Evolutionary conservation across 2,797 vertebrate species (phyloP).

Genomic region (Coendou prehensilis): DNA sequence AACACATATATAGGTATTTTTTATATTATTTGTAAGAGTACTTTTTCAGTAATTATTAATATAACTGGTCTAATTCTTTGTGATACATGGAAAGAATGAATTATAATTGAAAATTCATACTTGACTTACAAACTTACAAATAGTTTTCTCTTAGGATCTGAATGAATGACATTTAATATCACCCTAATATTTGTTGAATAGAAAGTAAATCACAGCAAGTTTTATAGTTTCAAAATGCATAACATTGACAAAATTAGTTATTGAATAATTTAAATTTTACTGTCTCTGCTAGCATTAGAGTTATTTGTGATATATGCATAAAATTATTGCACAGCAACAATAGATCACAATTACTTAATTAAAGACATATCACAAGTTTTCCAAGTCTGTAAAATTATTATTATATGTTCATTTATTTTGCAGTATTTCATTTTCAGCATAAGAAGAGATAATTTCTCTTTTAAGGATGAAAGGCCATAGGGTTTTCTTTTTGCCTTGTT

Average conservation of each 20-base stretch:
- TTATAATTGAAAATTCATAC: neutral
- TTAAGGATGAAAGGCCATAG: neutral
- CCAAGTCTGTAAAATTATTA: neutral
- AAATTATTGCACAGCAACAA: neutral
- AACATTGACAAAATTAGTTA: neutral
- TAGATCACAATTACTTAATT: neutral
- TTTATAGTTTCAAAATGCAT: neutral
- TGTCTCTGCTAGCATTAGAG: neutral
- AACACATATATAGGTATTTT: neutral
- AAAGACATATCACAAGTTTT: neutral
- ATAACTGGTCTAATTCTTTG: neutral
- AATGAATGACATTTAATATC: neutral
- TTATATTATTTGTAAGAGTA: neutral
- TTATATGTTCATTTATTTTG: neutral
- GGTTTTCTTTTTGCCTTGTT: neutral
- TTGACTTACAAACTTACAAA: neutral
- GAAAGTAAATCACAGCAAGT: neutral
- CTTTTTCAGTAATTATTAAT: neutral
- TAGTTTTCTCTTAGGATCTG: neutral
- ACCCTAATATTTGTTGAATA: neutral
- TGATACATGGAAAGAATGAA: neutral
- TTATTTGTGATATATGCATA: neutral
- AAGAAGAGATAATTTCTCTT: neutral
- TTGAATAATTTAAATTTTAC: neutral
- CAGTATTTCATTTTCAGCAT: neutral